Evolutionary conservation across 2,113 vertebrate species (phyloP).

Genomic region (Tamias sibiricus): DNA sequence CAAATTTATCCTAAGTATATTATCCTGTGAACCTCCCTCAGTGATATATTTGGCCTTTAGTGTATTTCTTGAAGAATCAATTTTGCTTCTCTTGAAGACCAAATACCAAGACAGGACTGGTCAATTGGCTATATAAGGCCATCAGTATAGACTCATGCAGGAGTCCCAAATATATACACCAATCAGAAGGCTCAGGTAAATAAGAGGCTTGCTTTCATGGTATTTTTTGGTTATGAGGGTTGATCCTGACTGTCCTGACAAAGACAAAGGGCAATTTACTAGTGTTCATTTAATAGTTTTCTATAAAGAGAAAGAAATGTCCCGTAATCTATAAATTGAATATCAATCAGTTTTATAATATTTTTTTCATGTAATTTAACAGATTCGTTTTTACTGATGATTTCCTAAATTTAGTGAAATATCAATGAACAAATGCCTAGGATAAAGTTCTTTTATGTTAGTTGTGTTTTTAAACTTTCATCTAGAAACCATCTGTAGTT

Average conservation of each 20-base stretch:
- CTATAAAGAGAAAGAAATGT: slow-evolving; percentile 28
- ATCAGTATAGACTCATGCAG: neutral
- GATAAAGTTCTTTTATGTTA: neutral
- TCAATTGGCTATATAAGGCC: neutral
- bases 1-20: slow-evolving; percentile 1
- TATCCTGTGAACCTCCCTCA: neutral
- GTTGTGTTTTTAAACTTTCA: slow-evolving; percentile 2
- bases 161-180: neutral
- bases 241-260: neutral
- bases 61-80: slow-evolving; percentile 17
- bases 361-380: neutral
- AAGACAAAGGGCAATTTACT: neutral
- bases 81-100: slow-evolving; percentile 31
- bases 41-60: neutral
- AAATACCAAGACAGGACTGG: neutral
- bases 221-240: neutral
- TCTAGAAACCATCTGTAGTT: neutral
- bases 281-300: neutral
- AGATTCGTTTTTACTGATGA: neutral
- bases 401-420: slow-evolving; percentile 27
- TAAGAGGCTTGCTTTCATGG: neutral
- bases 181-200: neutral
- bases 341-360: slow-evolving; percentile 4
- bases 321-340: neutral
- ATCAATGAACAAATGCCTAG: neutral